A percentile compares a stretch with the other conserved stretches of the same genome.
Conservation (phyloP, 2,797 vertebrate genomes). For the Helicolenus hilgendorfi region DNA sequence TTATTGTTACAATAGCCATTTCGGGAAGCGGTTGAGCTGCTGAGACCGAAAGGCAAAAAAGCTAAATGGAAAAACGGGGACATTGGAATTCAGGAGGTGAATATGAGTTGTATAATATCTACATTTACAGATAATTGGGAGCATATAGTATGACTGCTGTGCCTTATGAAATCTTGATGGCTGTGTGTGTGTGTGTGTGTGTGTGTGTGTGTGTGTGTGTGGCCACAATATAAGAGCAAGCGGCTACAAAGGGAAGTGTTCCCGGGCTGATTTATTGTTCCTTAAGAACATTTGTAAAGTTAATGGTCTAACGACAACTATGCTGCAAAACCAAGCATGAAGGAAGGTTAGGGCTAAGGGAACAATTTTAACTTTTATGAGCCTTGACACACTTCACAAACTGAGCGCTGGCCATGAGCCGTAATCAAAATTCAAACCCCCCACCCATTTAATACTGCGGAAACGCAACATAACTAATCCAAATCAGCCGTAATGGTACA, state of each 20-base stretch:
- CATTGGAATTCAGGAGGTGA: conserved; percentile 77
- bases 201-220: conserved; percentile 55
- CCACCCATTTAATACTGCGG: conserved; percentile 40
- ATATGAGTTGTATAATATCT: conserved; percentile 83
- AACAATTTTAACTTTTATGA: conserved; percentile 77
- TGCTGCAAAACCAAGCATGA: conserved; percentile 74
- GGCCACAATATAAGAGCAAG: conserved; percentile 45
- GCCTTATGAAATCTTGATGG: conserved; percentile 73
- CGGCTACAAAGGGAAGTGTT: conserved; percentile 48
- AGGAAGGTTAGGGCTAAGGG: conserved; percentile 70
- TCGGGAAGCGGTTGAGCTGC: conserved; percentile 77
- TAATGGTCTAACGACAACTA: conserved; percentile 69
- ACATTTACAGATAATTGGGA: conserved; percentile 85
- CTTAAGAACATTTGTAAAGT: conserved; percentile 75
- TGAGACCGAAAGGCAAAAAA: conserved; percentile 62
- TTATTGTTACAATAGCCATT: conserved; percentile 84
- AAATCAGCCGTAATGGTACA: conserved; percentile 52
- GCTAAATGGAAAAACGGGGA: conserved; percentile 75
- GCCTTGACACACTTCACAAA: conserved; percentile 70
- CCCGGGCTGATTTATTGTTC: conserved; percentile 70
- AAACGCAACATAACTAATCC: conserved; percentile 56
- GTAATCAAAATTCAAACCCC: conserved; percentile 61
- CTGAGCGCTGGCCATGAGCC: conserved; percentile 42
- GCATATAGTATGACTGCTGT: conserved; percentile 73
- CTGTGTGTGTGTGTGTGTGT: conserved; percentile 36